phyloP scores from a whole-genome alignment of 2,888 invertebrate genomes.

The Capitulum mitella region DNA sequence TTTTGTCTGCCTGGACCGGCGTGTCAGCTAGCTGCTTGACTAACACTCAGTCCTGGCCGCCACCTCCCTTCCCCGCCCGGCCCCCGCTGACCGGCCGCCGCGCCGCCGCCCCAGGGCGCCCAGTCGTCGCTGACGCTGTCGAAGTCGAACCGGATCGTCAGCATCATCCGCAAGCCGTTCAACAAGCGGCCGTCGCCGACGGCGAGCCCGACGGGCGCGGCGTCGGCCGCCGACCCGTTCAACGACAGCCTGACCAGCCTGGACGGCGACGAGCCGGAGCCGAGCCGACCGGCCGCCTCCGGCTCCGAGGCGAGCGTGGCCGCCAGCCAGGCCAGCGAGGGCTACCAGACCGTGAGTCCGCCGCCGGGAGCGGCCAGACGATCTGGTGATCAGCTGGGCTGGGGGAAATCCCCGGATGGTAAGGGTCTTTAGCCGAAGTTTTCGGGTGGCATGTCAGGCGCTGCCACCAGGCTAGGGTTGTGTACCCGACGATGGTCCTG shows the following conservation, averaged over 20 bases:
- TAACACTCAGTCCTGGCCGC: too few species aligned
- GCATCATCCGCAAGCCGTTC: conserved; percentile 59
- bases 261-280: conserved; percentile 30
- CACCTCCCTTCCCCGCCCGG: too few species aligned
- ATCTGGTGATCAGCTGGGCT: too few species aligned
- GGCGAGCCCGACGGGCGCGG: conserved; percentile 6
- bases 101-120: background rate
- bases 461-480: too few species aligned
- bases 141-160: conserved; percentile 51
- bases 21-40: too few species aligned
- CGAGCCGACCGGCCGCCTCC: background rate
- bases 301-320: background rate
- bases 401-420: too few species aligned
- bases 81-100: background rate
- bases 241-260: conserved; percentile 23
- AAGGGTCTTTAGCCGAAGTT: too few species aligned
- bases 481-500: too few species aligned
- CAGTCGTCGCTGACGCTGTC: conserved; percentile 35
- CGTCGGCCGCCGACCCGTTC: conserved; percentile 19
- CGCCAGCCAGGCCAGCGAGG: conserved; percentile 1
- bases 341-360: conserved; percentile 24
- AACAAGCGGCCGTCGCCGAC: conserved; percentile 44
- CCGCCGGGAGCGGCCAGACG: background rate
- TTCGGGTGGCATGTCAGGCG: too few species aligned
- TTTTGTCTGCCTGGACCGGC: too few species aligned